Base-by-base conservation (phyloP, 2,113 vertebrate species). In the Chloropsis hardwickii region DNA sequence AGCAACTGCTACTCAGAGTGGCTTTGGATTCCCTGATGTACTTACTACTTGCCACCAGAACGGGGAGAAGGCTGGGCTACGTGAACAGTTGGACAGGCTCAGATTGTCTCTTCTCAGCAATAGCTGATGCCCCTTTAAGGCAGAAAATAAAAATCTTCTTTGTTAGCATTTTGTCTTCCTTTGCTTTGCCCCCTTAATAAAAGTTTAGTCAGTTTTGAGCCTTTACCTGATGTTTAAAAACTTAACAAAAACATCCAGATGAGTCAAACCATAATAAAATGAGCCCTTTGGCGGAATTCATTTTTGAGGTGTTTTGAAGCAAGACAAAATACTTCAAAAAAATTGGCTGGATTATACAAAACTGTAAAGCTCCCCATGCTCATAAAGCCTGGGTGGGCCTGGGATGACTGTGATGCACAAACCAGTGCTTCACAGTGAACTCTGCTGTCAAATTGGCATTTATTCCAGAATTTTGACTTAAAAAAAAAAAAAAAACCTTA, bases 1-100 rank as follows among this genome's bases (percentile, higher is more conserved):
- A 94, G 95, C 86, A 97, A 90, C 94, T 97, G 97, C 95, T 98
- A 92, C 95, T 97, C 94, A 67, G 93, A 92, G 96, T 96, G 95
- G 97, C 97, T 96, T 97, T 92, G 97, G 97, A 93, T 97, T 98
- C 98, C 98, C 98, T 98, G 98, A 98, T 96, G 94, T 96, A 95
- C 93, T 86, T 95, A 95, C 89, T 84, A 53, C 97, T 95, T 91
- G 96, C 97, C 94, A 95, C 96, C 96, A 92, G 81, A 88, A 85
- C 4, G 89, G 92, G 95, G 81, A 92, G 90, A 93, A 90, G 94
- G 94, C 90, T 91, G 94, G 96, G 92, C 85, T 86, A 84, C 1
- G 3, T 51, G 9, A 92, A 90, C 83, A 93, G 61, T 15, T 86
- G 71, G 92, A 53, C 86, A 97, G 97, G 97, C 97, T 97, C 95